Base-by-base conservation (phyloP, 2,888 invertebrate species). In the Aspidiotus rigidus region DNA sequence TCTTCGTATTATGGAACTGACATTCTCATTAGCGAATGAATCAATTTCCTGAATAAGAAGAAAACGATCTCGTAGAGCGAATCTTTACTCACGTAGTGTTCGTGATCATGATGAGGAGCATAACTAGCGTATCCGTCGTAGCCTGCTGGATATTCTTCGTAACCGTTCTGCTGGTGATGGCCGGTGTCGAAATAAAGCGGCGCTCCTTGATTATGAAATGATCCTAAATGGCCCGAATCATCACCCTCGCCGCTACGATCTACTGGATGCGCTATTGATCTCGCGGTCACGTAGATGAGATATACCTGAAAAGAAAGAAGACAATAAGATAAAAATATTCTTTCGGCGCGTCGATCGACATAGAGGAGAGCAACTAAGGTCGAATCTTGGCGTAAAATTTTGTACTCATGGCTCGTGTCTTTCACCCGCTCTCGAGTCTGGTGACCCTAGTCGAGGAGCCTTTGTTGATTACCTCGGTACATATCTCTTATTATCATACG, bases 71-170 rank as follows among this genome's bases (percentile, higher is more conserved):
- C n/a, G 53, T 2, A 13, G 11, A n/a, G 53, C 13, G n/a, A 53
- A 53, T 11, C 5, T n/a, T 64, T 16, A 73, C 74, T 74, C 72
- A 75, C 75, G 64, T 74, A 74, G 62, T 75, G 74, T 63, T 75
- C 74, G 59, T 75, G 75, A 70, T 75, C 75, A 64, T 75, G 74
- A 54, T 74, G 73, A n/a, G 75, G 75, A 10, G 75, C 75, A 59
- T 75, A 75, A 17, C 57, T 69, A 41, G 69, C 69, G 49, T 69
- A 69, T 11, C 69, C 69, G 41, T 69, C 69, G 42, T 69, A 69
- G 17, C 62, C 62, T 28, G 28, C 28, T 13, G 69, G 62, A 55
- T 61, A 66, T 10, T 59, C 66, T 13, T 66, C 66, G n/a, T 66
- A 57, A n/a, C 59, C 28, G 16, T 64, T 54, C 8, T 69, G 62